Evolutionary conservation across 1,140 invertebrate species (phyloP).

Genomic region (Drosophila murphyi): DNA sequence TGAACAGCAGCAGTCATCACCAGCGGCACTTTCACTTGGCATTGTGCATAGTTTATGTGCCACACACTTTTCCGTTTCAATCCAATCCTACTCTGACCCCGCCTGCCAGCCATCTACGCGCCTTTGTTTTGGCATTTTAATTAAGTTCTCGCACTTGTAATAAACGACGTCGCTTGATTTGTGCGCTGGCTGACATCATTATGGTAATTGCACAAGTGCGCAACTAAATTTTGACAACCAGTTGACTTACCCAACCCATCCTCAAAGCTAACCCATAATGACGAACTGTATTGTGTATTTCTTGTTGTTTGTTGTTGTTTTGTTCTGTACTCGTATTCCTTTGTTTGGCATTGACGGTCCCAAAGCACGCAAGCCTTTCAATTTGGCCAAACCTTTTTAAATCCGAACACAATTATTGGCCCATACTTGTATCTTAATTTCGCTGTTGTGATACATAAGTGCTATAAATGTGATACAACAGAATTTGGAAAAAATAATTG

Average conservation of each 20-base stretch:
- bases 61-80: conserved; percentile 10
- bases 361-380: no score
- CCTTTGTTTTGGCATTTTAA: conserved; percentile 79
- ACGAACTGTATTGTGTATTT: neutral
- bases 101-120: neutral
- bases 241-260: conserved; percentile 22
- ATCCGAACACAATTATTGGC: no score
- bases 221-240: conserved; percentile 69
- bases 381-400: no score
- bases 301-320: neutral
- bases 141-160: conserved; percentile 82
- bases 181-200: conserved; percentile 64
- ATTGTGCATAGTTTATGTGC: conserved; percentile 77
- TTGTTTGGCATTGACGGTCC: no score
- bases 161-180: conserved; percentile 79
- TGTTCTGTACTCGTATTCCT: neutral
- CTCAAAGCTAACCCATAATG: neutral
- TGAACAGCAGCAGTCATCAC: conserved; percentile 30
- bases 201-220: conserved; percentile 69
- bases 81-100: no score
- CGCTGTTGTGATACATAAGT: no score
- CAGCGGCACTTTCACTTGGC: conserved; percentile 70
- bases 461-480: no score
- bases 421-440: no score
- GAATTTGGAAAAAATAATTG: no score